Percentiles rank a stretch among this genome's conserved stretches.
Evolutionary conservation across 1,140 invertebrate genomes (phyloP).

Genomic region (Pemphigus obesinymphae): DNA sequence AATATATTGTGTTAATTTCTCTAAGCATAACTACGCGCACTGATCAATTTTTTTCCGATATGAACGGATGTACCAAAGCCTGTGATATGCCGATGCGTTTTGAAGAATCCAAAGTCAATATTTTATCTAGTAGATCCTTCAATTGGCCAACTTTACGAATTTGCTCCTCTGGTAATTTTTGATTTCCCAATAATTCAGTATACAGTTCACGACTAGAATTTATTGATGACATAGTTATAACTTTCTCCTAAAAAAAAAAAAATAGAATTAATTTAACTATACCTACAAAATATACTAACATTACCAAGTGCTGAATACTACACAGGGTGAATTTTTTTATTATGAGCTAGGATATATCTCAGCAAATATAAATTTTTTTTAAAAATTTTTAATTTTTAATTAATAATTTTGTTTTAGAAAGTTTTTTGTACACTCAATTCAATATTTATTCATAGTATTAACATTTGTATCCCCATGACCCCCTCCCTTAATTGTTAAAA

Average conservation of each 20-base stretch:
- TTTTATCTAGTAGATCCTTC: slow-evolving; percentile 89
- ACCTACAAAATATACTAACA: too few relatives aligned
- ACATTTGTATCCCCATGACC: too few relatives aligned
- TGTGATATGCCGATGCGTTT: slow-evolving; percentile 92
- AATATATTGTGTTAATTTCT: background rate
- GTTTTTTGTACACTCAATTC: too few relatives aligned
- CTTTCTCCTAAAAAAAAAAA: slow-evolving; percentile 77
- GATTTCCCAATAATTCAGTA: slow-evolving; percentile 78
- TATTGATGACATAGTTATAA: slow-evolving; percentile 89
- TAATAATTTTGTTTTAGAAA: too few relatives aligned
- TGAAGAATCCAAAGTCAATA: slow-evolving; percentile 85
- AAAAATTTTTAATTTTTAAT: too few relatives aligned
- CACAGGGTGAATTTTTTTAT: too few relatives aligned
- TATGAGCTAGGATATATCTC: too few relatives aligned
- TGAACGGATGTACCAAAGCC: slow-evolving; percentile 92
- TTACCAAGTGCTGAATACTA: too few relatives aligned
- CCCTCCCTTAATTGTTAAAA: too few relatives aligned
- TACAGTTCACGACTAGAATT: slow-evolving; percentile 79
- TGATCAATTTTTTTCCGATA: slow-evolving; percentile 77
- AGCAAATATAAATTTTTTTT: too few relatives aligned
- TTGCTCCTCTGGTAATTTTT: slow-evolving; percentile 84
- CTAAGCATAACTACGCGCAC: slow-evolving; percentile 29
- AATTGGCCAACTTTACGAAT: slow-evolving; percentile 85
- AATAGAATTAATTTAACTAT: too few relatives aligned
- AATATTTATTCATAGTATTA: too few relatives aligned